Percentiles rank a stretch among this genome's conserved stretches.
These are phyloP conservation scores for Riptortus pedestris DNA, from an alignment of 1,140 invertebrate species.

Conservation along the genomic window DNA sequence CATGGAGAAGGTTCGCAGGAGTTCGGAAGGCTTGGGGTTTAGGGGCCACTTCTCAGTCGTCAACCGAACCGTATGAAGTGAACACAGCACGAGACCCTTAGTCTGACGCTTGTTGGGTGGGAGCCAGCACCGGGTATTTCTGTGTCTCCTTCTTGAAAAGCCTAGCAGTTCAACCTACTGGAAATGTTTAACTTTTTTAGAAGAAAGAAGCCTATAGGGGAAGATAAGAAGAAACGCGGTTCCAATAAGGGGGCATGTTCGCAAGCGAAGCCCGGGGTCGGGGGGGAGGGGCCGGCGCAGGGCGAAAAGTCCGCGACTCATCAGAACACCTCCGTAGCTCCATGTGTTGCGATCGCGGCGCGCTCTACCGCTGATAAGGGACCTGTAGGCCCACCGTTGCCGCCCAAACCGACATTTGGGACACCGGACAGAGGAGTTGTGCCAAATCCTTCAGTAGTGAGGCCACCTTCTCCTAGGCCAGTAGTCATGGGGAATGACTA, in stretches of 20 bases:
- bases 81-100: background rate
- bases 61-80: no score
- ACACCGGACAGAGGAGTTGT: background rate
- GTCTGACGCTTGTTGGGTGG: background rate
- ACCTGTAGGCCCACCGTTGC: background rate
- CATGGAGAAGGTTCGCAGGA: background rate
- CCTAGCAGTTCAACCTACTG: background rate
- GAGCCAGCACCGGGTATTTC: slow-evolving; percentile 3
- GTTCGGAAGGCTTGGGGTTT: background rate
- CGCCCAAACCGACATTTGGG: background rate
- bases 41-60: no score
- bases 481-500: background rate
- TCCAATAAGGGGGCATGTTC: background rate
- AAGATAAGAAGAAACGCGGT: slow-evolving; percentile 4
- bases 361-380: no score
- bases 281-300: background rate
- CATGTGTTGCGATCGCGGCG: no score
- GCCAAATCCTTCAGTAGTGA: no score
- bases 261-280: slow-evolving; percentile 1
- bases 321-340: no score
- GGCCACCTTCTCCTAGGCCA: background rate
- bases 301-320: background rate
- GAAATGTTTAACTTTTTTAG: slow-evolving; percentile 8
- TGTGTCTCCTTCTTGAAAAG: background rate
- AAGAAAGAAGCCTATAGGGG: slow-evolving; percentile 2